Evolutionary conservation across 2,113 vertebrate species (phyloP), one percentile per base, ranked within the genome.

Genomic region (Zosterops hypoxanthus): DNA sequence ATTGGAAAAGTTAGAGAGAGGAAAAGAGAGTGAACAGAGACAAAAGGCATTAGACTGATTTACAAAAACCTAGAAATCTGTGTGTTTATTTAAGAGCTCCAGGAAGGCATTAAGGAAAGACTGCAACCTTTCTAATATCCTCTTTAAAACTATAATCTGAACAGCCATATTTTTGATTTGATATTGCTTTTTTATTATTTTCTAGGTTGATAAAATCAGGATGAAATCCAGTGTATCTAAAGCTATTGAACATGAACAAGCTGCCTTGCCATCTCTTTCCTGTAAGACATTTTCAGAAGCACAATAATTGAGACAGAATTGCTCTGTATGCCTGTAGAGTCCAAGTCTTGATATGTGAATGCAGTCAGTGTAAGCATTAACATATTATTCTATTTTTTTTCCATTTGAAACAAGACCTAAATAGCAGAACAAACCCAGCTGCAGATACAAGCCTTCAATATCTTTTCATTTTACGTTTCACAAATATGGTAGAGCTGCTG

Each of bases 341-440:
- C 85, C 82, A 86, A 93, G 39, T 36, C 56, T 47, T 66, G 63
- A 31, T 68, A 63, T 59, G 47, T 26, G 79, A 79, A 77, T 94
- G 63, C 39, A 56, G 55, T 61, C 60, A 59, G 3, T 82, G n/a
- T 65, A 89, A 90, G 90, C 55, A 88, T 87, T 89, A 82, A 56
- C 52, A 55, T 57, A 77, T 33, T 70, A 72, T 65, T 92, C 66
- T 85, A 82, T 44, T 1, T 34, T 85, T 90, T 79, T 90, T 60
- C 39, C 29, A 50, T 95, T 94, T 92, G 84, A 92, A 97, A 61
- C 29, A 73, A 53, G 55, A 90, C 91, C 39, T 95, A 91, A 97
- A 95, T 82, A 94, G 75, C 87, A 94, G 95, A 94, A 91, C 63
- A 93, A 91, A 91, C 78, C 77, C 95, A 95, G 93, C 93, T 96